Evolutionary conservation across 2,113 vertebrate genomes (phyloP).

Genomic region (Sminthopsis crassicaudata): DNA sequence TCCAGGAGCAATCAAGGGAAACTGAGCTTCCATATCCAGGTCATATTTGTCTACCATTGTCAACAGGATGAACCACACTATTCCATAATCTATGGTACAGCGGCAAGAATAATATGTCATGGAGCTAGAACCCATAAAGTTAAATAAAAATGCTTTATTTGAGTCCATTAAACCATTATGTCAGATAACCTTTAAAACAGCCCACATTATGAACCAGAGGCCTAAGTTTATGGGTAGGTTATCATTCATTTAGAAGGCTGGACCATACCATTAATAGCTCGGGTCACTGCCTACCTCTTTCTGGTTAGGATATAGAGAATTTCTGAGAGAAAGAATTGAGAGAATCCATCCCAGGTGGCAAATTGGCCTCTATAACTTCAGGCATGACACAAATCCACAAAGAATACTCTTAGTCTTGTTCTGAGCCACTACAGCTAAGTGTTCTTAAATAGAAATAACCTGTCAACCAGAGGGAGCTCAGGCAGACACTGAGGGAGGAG

Average conservation of each 20-base stretch:
- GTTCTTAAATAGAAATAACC: not conserved
- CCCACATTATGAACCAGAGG: conserved; percentile 38
- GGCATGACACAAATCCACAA: not conserved
- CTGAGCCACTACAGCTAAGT: not conserved
- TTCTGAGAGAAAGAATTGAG: not conserved
- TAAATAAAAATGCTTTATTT: conserved; percentile 61
- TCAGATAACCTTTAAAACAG: conserved; percentile 57
- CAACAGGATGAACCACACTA: not conserved
- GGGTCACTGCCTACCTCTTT: conserved; percentile 5
- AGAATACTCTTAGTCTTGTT: fast-evolving
- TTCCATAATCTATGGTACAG: not conserved
- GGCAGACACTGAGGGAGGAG: not conserved
- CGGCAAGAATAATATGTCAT: not conserved
- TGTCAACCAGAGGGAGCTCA: not conserved
- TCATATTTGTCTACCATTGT: not conserved
- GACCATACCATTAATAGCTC: not conserved
- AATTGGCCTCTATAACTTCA: not conserved
- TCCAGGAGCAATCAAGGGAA: not conserved
- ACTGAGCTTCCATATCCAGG: fast-evolving
- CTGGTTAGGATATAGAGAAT: conserved; percentile 32
- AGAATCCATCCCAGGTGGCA: not conserved
- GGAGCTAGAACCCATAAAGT: not conserved
- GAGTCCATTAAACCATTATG: conserved; percentile 30
- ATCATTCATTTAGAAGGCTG: conserved; percentile 47
- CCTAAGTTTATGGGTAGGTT: conserved; percentile 20